Evolutionary conservation across 2,888 invertebrate species (phyloP), one percentile per base, ranked within the genome.

Genomic region (Xanthia togata): DNA sequence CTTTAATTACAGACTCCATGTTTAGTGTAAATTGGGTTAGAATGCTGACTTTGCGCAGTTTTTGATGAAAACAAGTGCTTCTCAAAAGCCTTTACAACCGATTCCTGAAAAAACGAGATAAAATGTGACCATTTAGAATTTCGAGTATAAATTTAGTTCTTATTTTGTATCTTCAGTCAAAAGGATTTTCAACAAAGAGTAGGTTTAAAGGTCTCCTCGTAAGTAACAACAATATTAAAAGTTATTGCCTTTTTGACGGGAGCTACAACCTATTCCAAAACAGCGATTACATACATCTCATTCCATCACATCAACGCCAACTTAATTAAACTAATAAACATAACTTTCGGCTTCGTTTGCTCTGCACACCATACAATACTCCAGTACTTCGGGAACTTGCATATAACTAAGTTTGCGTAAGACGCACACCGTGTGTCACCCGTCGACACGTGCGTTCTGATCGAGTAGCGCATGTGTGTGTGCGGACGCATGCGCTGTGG

Each of bases 401-500:
- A 83, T 76, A 74, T 74, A 84, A 81, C 78, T 79, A 79, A 80
- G 82, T 78, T 79, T 73, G 68, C 72, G 73, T 85, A 71, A 73
- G 75, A 76, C 76, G 80, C 76, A 72, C 84, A 76, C 80, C 79
- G 85, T 88, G 82, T 84, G 84, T 88, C 88, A 85, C 68, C 65
- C 65, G 82, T 79, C 41, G 78, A 78, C 89, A 89, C 89, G 89
- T 89, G 89, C 81, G 86, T 78, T 73, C 62, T 63, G 55, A 59
- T 63, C 47, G 50, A 23, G 55, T 4, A 60, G 84, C 35, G 74
- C 26, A 38, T 50, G 84, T 80, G 79, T 81, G 83, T 72, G 79
- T 76, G 74, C 20, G 55, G 65, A 81, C 91, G 91, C 91, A 90
- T 90, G 91, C 90, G 90, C 88, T 57, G 70, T 67, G 75, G 69